A percentile compares a stretch with the other conserved stretches of the same genome.
Conservation (phyloP, 92 coral and sea anemone genomes). For the Scolanthus callimorphus region DNA sequence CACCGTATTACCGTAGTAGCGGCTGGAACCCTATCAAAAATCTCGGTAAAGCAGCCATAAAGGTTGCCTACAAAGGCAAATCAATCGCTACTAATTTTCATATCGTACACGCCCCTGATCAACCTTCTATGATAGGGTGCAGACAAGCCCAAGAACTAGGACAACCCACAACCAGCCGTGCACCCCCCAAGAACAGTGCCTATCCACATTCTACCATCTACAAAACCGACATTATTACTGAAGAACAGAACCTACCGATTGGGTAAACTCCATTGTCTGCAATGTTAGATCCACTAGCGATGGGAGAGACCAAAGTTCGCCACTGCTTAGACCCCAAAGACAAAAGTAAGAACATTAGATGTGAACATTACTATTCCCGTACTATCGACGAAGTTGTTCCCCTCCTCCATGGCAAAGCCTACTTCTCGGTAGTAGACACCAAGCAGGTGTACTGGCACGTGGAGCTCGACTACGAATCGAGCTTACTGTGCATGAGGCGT, state of each 20-base stretch:
- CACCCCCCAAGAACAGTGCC: conserved; percentile 50
- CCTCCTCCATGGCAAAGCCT: conserved; percentile 32
- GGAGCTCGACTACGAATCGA: conserved; percentile 40
- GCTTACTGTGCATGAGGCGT: conserved; percentile 61
- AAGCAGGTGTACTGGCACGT: conserved; percentile 63
- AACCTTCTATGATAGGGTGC: conserved; percentile 56
- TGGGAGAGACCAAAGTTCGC: conserved; percentile 36
- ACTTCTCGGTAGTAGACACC: conserved; percentile 56
- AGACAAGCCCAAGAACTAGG: conserved; percentile 42
- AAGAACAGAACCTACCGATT: conserved; percentile 50
- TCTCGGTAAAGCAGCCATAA: conserved; percentile 36
- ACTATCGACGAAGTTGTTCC: conserved; percentile 57
- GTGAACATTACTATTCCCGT: conserved; percentile 55
- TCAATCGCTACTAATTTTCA: conserved; percentile 25
- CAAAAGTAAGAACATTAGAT: conserved; percentile 46
- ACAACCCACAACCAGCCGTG: conserved; percentile 38
- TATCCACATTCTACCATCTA: conserved; percentile 30
- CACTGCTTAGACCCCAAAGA: conserved; percentile 65
- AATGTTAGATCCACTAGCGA: conserved; percentile 41
- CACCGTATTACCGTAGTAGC: too few relatives aligned
- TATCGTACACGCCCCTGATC: conserved; percentile 48
- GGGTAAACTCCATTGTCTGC: conserved; percentile 62
- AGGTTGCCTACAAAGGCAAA: conserved; percentile 33
- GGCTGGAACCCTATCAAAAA: conserved; percentile 34
- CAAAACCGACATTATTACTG: conserved; percentile 25